Evolutionary conservation across 2,888 invertebrate genomes (phyloP).

Genomic region (Tenthredo mesomela): DNA sequence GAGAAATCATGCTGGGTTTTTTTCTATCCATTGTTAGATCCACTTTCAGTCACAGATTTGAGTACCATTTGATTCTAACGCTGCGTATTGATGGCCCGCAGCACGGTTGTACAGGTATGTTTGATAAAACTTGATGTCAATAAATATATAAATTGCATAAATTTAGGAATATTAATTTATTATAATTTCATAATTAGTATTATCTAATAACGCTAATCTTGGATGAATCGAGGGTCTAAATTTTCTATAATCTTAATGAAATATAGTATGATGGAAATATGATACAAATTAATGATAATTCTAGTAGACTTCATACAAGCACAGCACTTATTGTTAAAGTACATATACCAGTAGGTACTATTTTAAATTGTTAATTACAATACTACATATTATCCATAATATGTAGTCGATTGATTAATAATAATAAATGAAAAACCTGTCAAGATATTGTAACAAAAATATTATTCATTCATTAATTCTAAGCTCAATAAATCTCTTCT

Average conservation of each 20-base stretch:
- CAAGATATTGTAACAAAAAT: constrained; percentile 18
- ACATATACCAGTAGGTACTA: constrained; percentile 15
- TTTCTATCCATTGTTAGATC: not conserved
- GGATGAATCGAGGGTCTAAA: constrained; percentile 32
- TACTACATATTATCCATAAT: constrained; percentile 15
- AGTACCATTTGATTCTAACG: not conserved
- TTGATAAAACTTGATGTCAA: not conserved
- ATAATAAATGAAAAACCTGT: constrained; percentile 3
- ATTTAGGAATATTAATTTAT: constrained; percentile 7
- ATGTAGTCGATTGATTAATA: not conserved
- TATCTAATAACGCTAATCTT: constrained; percentile 14
- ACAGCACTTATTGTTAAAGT: constrained; percentile 11
- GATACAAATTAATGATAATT: constrained; percentile 28
- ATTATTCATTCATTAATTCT: not conserved
- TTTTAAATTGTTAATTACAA: constrained; percentile 6
- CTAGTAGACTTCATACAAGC: constrained; percentile 20
- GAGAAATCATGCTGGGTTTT: not conserved
- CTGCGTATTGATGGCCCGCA: constrained; percentile 34
- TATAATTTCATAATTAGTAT: constrained; percentile 23
- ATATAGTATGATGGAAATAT: constrained; percentile 10
- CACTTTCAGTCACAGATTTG: not conserved
- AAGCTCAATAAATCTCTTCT: not conserved
- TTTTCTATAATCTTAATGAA: constrained; percentile 8
- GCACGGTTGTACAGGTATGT: not conserved
- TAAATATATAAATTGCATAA: not conserved